These are phyloP conservation scores for Chiroxiphia lanceolata DNA, from an alignment of 2,797 vertebrate species.

Conservation along the genomic window DNA sequence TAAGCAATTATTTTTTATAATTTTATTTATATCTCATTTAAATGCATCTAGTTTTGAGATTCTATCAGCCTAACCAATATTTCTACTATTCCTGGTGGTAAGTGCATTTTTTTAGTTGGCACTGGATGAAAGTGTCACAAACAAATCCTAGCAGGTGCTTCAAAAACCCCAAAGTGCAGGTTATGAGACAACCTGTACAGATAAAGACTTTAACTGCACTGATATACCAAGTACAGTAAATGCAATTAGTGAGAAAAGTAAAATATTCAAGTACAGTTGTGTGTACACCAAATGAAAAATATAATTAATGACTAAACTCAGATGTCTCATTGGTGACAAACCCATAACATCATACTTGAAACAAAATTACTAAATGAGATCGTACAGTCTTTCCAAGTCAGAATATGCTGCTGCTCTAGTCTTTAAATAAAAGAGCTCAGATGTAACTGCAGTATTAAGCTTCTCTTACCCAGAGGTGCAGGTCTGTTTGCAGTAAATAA, in stretches of 20 bases:
- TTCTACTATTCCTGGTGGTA: not conserved
- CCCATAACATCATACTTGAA: not conserved
- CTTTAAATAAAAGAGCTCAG: not conserved
- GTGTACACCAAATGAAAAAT: not conserved
- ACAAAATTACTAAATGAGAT: not conserved
- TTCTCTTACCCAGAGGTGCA: not conserved
- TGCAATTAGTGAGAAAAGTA: not conserved
- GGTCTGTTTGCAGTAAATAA: not conserved
- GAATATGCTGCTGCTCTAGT: not conserved
- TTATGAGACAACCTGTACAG: not conserved
- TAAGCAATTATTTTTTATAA: not conserved
- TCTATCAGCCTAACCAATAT: not conserved
- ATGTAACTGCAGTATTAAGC: not conserved
- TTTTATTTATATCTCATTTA: not conserved
- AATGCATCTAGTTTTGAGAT: not conserved
- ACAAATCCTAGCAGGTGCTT: not conserved
- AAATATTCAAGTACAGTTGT: not conserved
- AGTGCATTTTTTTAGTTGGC: not conserved
- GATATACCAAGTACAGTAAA: not conserved
- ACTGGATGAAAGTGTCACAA: not conserved
- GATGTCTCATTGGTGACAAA: not conserved
- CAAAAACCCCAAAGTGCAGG: not conserved
- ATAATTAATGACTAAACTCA: not conserved
- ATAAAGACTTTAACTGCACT: not conserved
- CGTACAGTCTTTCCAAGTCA: fast-evolving